Conservation (phyloP, 37 sponge, comb jelly and placozoan genomes). For the Axinella damicornis region DNA sequence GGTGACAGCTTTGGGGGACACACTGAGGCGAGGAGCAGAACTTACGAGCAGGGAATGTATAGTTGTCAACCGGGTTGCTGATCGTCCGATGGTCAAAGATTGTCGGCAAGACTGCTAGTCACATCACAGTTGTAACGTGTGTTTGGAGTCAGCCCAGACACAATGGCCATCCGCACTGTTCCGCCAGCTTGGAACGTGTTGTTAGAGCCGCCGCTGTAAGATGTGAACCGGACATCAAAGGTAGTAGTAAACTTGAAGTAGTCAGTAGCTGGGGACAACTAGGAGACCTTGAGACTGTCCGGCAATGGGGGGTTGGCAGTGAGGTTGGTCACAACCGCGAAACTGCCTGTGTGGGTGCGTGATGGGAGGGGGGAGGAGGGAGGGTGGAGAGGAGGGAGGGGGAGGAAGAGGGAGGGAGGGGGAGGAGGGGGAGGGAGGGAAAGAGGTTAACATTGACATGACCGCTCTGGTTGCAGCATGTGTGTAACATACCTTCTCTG, state of each 20-base stretch:
- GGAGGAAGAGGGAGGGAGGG: not conserved
- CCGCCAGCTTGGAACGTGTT: not conserved
- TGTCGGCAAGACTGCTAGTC: not conserved
- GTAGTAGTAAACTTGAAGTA: slow-evolving; percentile 1
- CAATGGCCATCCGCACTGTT: not conserved
- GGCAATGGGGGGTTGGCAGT: no score
- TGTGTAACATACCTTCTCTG: not conserved
- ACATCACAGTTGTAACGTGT: slow-evolving; percentile 33
- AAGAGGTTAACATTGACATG: not conserved
- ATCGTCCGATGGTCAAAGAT: not conserved
- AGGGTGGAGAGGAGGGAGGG: no score
- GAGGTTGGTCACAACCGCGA: no score
- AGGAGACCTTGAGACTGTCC: not conserved
- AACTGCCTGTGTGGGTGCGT: not conserved
- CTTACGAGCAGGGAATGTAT: slow-evolving; percentile 15
- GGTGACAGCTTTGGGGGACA: no score
- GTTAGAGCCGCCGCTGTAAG: not conserved
- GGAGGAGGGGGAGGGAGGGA: not conserved
- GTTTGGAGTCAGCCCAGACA: slow-evolving; percentile 20
- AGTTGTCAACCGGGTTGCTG: not conserved
- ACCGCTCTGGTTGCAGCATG: not conserved
- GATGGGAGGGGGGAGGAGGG: not conserved
- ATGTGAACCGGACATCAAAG: not conserved
- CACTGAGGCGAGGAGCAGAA: no score
- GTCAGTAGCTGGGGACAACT: not conserved